Evolutionary conservation across 2,797 vertebrate genomes (phyloP).

Genomic region (Cuniculus paca): DNA sequence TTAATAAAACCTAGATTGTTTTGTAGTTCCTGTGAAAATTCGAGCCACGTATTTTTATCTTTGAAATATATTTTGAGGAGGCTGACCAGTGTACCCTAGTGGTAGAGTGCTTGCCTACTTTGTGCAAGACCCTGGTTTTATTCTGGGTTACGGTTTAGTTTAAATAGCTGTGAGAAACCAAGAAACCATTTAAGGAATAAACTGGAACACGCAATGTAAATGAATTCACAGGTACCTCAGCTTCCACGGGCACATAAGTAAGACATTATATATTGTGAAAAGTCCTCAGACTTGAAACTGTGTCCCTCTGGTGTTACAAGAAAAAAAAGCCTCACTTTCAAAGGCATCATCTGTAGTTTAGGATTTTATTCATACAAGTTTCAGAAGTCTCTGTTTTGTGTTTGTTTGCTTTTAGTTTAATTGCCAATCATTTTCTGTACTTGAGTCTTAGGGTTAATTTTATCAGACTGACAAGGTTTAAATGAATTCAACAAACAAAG

Average conservation of each 20-base stretch:
- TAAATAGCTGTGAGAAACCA: not conserved
- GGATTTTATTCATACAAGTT: constrained; percentile 10
- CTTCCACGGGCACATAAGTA: not conserved
- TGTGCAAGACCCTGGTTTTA: not conserved
- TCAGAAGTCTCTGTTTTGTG: constrained; percentile 29
- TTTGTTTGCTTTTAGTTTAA: constrained; percentile 51
- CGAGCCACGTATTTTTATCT: constrained; percentile 32
- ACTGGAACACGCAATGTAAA: not conserved
- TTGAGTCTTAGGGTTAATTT: constrained; percentile 43
- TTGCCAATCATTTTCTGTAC: constrained; percentile 50
- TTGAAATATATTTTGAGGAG: not conserved
- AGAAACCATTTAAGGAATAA: not conserved
- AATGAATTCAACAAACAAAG: constrained; percentile 43
- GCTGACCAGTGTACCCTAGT: not conserved
- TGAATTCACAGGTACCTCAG: not conserved
- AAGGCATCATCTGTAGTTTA: not conserved
- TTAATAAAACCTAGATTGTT: constrained; percentile 47
- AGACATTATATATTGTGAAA: not conserved
- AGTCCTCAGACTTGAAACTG: constrained; percentile 18
- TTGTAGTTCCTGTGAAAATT: constrained; percentile 59
- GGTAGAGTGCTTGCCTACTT: not conserved
- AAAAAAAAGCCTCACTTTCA: constrained; percentile 36
- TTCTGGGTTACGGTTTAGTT: not conserved
- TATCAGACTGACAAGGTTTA: constrained; percentile 51
- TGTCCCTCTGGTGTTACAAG: constrained; percentile 28